phyloP scores from a whole-genome alignment of 2,888 invertebrate species.

The Sclerodermus sp. region DNA sequence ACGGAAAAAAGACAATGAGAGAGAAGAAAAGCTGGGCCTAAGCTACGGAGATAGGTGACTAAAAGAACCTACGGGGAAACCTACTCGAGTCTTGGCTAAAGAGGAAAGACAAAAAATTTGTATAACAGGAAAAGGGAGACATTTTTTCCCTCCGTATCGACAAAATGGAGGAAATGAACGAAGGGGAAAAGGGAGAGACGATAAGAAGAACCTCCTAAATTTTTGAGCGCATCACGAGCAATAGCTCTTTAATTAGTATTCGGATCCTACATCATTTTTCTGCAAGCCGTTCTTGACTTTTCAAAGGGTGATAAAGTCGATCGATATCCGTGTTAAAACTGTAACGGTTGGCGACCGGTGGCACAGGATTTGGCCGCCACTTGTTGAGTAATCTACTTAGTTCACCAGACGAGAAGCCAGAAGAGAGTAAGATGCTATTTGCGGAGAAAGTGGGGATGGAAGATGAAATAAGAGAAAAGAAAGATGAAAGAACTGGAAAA shows the following conservation, averaged over 20 bases:
- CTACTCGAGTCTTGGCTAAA: constrained; percentile 6
- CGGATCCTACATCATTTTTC: too few species aligned
- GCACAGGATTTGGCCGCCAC: constrained; percentile 51
- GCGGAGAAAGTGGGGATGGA: background rate
- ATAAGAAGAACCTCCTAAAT: too few species aligned
- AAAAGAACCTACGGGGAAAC: constrained; percentile 5
- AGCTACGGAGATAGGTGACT: background rate
- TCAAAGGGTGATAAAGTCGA: background rate
- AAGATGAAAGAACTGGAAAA: constrained; percentile 14
- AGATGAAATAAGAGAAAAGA: constrained; percentile 11
- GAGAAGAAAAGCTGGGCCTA: too few species aligned
- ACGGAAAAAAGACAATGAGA: background rate
- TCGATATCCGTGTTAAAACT: constrained; percentile 19
- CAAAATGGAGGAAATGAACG: too few species aligned
- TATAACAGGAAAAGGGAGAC: too few species aligned
- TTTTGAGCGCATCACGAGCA: too few species aligned
- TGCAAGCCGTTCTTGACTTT: too few species aligned
- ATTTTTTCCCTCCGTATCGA: too few species aligned
- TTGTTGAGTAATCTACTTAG: constrained; percentile 57
- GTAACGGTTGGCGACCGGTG: constrained; percentile 40
- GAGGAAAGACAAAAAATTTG: background rate
- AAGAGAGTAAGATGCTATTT: constrained; percentile 1
- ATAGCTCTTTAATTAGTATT: too few species aligned
- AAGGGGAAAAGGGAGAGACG: too few species aligned
- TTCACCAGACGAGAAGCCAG: constrained; percentile 40